Evolutionary conservation across 2,113 vertebrate genomes (phyloP).

Genomic region (Heptranchias perlo): DNA sequence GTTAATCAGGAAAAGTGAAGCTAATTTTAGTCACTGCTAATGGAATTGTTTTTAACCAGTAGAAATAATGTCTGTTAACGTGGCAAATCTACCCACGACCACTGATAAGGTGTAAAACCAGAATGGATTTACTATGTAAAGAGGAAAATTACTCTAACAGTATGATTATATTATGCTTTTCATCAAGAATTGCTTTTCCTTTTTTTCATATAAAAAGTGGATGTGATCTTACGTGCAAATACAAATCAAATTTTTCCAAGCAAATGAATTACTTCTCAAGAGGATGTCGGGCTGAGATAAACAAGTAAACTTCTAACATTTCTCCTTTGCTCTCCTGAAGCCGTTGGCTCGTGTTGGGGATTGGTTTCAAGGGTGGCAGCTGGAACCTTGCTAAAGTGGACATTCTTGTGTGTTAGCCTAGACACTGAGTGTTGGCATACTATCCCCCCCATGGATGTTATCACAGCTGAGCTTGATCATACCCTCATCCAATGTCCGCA

Average conservation of each 20-base stretch:
- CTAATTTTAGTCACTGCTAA: neutral
- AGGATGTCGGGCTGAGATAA: neutral
- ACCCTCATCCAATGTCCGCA: too few species aligned
- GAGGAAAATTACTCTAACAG: neutral
- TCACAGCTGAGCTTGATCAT: too few species aligned
- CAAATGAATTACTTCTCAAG: neutral
- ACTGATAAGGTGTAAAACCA: neutral
- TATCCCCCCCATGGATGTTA: too few species aligned
- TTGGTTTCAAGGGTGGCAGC: neutral
- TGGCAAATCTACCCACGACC: neutral
- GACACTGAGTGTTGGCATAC: too few species aligned
- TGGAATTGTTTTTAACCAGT: neutral
- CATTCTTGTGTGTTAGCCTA: neutral
- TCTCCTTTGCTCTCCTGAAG: neutral
- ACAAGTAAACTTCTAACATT: neutral
- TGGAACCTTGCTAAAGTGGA: neutral
- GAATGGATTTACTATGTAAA: neutral
- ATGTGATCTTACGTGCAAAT: neutral
- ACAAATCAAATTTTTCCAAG: neutral
- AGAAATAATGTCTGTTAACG: neutral
- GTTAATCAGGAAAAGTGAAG: conserved; percentile 19
- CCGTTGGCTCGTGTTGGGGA: neutral
- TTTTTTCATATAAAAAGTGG: neutral
- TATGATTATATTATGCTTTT: neutral
- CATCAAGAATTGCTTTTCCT: neutral